Conservation (phyloP, 1,140 invertebrate genomes). For the Rhagoletis pomonella region DNA sequence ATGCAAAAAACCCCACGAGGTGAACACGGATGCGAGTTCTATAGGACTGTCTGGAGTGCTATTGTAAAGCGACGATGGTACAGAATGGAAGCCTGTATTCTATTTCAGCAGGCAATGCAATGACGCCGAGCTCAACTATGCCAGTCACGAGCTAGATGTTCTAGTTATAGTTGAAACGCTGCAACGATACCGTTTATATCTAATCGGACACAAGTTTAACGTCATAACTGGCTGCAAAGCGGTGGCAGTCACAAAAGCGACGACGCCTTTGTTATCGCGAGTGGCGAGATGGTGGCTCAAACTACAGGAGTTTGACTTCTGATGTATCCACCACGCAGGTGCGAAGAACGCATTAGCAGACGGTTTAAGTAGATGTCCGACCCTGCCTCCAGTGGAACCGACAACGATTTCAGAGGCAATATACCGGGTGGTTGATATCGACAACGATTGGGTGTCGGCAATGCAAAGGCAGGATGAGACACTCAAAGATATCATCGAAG, state of each 20-base stretch:
- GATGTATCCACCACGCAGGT: no score
- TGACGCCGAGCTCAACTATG: not conserved
- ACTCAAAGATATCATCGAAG: slow-evolving; percentile 18
- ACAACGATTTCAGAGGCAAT: not conserved
- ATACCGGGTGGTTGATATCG: not conserved
- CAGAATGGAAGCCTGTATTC: not conserved
- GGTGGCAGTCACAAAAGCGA: not conserved
- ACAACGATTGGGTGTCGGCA: slow-evolving; percentile 43
- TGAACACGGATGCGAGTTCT: not conserved
- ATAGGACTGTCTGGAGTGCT: slow-evolving; percentile 6
- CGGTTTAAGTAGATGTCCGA: not conserved
- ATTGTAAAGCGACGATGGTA: not conserved
- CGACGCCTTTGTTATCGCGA: not conserved
- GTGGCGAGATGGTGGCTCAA: not conserved
- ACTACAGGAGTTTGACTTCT: no score
- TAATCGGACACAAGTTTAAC: not conserved
- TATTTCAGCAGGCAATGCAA: slow-evolving; percentile 33
- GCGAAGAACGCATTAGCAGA: not conserved
- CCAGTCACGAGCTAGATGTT: slow-evolving; percentile 31
- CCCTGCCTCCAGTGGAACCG: not conserved
- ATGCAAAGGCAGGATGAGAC: slow-evolving; percentile 50
- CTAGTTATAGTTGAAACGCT: not conserved
- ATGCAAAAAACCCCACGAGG: no score
- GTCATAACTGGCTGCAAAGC: not conserved
- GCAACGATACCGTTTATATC: slow-evolving; percentile 21